Conservation (phyloP, 2,888 invertebrate species). For the Drosophila recens region DNA sequence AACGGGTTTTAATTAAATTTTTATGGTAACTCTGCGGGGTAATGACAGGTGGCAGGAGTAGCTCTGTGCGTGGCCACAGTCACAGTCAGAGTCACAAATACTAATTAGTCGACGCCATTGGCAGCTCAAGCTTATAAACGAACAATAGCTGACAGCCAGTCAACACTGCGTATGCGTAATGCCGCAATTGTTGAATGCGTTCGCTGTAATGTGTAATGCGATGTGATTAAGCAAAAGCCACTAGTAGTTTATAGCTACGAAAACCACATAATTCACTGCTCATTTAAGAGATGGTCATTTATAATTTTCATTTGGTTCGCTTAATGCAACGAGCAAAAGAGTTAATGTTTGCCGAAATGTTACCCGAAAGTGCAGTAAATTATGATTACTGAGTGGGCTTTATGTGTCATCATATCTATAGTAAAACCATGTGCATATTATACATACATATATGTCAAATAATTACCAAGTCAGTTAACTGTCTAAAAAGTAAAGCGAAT, state of each 20-base stretch:
- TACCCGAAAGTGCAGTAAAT: background rate
- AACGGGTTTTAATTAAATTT: conserved; percentile 72
- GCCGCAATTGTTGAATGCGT: background rate
- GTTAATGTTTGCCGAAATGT: background rate
- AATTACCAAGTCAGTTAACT: background rate
- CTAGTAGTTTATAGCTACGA: conserved; percentile 17
- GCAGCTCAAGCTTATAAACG: conserved; percentile 45
- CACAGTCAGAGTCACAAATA: conserved; percentile 13
- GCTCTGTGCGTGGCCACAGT: conserved; percentile 28
- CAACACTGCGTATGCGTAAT: conserved; percentile 45
- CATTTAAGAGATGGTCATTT: conserved; percentile 17
- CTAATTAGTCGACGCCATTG: conserved; percentile 49
- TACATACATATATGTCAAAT: background rate
- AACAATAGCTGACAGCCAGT: conserved; percentile 17
- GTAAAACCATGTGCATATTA: background rate
- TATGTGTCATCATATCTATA: background rate
- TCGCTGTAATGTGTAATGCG: conserved; percentile 17
- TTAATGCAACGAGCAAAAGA: background rate
- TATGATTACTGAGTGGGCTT: background rate
- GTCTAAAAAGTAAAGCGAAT: background rate
- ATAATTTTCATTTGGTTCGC: conserved; percentile 1
- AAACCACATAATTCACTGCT: conserved; percentile 6
- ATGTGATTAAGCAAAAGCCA: conserved; percentile 31
- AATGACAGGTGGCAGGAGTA: background rate
- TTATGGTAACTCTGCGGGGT: conserved; percentile 38